Conservation (phyloP, 2,797 vertebrate species). For the Prionace glauca region DNA sequence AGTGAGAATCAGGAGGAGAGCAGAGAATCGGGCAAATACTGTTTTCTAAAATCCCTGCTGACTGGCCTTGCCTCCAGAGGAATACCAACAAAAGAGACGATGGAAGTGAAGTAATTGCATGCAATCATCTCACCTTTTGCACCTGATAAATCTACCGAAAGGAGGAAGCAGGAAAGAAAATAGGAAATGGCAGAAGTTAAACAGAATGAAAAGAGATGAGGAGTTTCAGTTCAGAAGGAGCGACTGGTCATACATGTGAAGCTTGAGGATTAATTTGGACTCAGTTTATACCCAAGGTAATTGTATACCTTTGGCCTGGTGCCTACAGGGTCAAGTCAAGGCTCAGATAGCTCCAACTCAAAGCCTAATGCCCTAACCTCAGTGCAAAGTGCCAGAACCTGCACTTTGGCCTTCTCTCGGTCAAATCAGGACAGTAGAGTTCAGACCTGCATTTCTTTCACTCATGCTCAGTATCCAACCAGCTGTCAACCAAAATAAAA, state of each 20-base stretch:
- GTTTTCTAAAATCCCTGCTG: neutral
- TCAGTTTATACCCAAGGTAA: neutral
- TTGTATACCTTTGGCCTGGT: neutral
- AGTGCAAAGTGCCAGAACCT: neutral
- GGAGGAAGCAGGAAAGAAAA: conserved; percentile 43
- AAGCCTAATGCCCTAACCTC: neutral
- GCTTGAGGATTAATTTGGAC: conserved; percentile 19
- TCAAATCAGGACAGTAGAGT: neutral
- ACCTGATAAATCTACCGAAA: conserved; percentile 75
- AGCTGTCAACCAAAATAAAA: neutral
- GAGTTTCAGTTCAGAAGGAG: conserved; percentile 47
- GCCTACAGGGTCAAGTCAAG: too few species aligned
- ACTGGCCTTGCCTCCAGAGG: neutral
- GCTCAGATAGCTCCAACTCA: neutral
- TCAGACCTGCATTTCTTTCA: neutral
- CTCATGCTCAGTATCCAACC: neutral
- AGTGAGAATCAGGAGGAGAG: conserved; percentile 41
- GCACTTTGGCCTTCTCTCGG: neutral
- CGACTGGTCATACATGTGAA: neutral
- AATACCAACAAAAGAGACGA: neutral
- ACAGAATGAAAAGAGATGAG: conserved; percentile 43
- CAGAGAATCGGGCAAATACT: neutral
- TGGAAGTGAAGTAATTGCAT: neutral
- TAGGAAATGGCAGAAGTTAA: conserved; percentile 43
- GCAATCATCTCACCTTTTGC: conserved; percentile 74